Evolutionary conservation across 2,113 vertebrate species (phyloP).

Genomic region (Rhinolophus ferrumequinum): DNA sequence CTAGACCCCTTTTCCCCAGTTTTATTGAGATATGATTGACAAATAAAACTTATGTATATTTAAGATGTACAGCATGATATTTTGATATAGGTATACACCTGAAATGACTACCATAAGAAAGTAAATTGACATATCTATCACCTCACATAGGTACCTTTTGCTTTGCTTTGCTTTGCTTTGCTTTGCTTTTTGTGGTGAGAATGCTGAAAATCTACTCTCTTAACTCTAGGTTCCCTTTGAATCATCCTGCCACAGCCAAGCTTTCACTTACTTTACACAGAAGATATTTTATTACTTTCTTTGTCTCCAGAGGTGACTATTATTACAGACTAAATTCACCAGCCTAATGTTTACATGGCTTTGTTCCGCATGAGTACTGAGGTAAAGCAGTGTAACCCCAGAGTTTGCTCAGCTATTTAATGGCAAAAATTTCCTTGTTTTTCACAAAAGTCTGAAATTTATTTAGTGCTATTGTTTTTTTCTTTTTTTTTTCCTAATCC

Average conservation of each 20-base stretch:
- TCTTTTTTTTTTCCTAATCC: neutral
- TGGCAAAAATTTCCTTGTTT: neutral
- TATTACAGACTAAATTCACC: neutral
- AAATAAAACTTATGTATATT: neutral
- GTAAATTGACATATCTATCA: neutral
- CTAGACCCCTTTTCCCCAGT: neutral
- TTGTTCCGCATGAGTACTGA: neutral
- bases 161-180: neutral
- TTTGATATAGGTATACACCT: neutral
- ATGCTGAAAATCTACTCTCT: neutral
- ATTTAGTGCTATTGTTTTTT: neutral
- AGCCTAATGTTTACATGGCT: neutral
- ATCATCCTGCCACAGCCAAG: neutral
- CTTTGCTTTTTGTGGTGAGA: neutral
- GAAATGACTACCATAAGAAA: neutral
- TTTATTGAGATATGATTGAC: neutral
- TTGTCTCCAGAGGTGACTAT: neutral
- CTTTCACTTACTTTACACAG: neutral
- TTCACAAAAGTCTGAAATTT: neutral
- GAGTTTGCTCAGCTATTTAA: neutral
- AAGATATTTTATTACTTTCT: neutral
- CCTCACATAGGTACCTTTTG: neutral
- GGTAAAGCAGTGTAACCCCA: neutral
- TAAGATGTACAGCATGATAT: neutral
- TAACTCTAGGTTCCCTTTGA: neutral